These are phyloP conservation scores for Littorina saxatilis DNA, from an alignment of 1,140 invertebrate species.

Conservation along the genomic window DNA sequence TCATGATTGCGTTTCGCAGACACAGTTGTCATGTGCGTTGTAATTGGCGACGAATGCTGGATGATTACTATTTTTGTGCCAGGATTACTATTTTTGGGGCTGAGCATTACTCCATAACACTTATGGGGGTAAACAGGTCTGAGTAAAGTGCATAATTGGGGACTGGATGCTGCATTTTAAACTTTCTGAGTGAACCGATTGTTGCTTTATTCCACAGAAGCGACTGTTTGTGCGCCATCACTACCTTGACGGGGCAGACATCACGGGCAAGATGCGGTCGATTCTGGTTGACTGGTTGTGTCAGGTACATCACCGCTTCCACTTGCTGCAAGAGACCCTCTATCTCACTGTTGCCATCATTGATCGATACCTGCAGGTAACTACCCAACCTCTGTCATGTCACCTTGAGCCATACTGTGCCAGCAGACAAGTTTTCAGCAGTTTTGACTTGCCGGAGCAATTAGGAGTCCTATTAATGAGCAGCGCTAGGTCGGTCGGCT, in stretches of 20 bases:
- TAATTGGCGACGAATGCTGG: too few relatives aligned
- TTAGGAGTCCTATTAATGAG: not conserved
- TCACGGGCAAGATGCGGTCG: slow-evolving; percentile 90
- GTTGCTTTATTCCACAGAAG: not conserved
- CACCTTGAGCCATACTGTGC: not conserved
- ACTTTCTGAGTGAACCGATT: too few relatives aligned
- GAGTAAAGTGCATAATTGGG: too few relatives aligned
- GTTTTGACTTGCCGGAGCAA: not conserved
- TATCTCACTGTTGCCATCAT: slow-evolving; percentile 92
- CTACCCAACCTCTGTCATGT: not conserved
- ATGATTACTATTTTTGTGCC: too few relatives aligned
- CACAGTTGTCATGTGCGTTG: too few relatives aligned
- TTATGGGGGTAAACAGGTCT: too few relatives aligned
- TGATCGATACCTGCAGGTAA: slow-evolving; percentile 93
- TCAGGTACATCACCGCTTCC: slow-evolving; percentile 93
- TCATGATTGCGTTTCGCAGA: too few relatives aligned
- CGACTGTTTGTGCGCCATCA: slow-evolving; percentile 78
- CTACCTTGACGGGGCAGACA: slow-evolving; percentile 81
- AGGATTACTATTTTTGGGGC: too few relatives aligned
- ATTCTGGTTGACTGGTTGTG: slow-evolving; percentile 94
- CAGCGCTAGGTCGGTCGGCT: not conserved
- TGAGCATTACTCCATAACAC: too few relatives aligned
- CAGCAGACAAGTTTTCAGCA: too few relatives aligned
- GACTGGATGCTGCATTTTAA: too few relatives aligned
- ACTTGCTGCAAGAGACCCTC: slow-evolving; percentile 92